These are phyloP conservation scores for Caenorhabditis briggsae DNA, from an alignment of 1,140 invertebrate genomes.

Conservation along the genomic window DNA sequence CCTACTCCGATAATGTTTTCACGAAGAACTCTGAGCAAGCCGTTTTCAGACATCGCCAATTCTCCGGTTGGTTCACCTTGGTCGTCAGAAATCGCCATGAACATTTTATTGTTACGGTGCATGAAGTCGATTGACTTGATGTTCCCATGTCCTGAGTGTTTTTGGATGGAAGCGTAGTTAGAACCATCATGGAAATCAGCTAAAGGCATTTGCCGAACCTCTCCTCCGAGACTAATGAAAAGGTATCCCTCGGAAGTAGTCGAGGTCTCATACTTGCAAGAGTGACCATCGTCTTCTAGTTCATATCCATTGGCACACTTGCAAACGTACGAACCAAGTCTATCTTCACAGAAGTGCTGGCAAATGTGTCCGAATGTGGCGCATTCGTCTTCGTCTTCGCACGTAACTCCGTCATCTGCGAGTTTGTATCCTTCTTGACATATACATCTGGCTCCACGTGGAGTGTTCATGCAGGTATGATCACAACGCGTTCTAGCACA, in stretches of 20 bases:
- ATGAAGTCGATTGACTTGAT: slow-evolving; percentile 42
- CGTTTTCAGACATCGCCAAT: slow-evolving; percentile 41
- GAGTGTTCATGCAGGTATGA: slow-evolving; percentile 32
- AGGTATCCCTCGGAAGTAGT: slow-evolving; percentile 39
- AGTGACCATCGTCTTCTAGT: slow-evolving; percentile 46
- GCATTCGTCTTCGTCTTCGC: slow-evolving; percentile 60
- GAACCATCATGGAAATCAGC: background rate
- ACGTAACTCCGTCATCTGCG: slow-evolving; percentile 26
- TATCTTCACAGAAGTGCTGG: slow-evolving; percentile 57
- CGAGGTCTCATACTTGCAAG: slow-evolving; percentile 43
- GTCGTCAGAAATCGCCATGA: slow-evolving; percentile 50
- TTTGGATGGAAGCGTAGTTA: slow-evolving; percentile 3
- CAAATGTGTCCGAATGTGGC: slow-evolving; percentile 42
- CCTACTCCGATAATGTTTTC: slow-evolving; percentile 56
- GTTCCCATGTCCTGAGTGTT: slow-evolving; percentile 11
- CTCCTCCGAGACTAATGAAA: slow-evolving; percentile 38
- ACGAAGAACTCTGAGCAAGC: slow-evolving; percentile 46
- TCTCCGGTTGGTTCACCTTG: slow-evolving; percentile 6
- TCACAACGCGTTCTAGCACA: slow-evolving; percentile 44
- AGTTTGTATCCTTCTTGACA: slow-evolving; percentile 52
- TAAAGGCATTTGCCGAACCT: slow-evolving; percentile 57
- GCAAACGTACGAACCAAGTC: slow-evolving; percentile 40
- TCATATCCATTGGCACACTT: slow-evolving; percentile 54
- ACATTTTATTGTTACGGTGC: slow-evolving; percentile 22
- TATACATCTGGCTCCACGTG: slow-evolving; percentile 17